A percentile compares a stretch with the other conserved stretches of the same genome.
phyloP scores from a whole-genome alignment of 2,888 invertebrate genomes.

The Mesorhabditis sp. region DNA sequence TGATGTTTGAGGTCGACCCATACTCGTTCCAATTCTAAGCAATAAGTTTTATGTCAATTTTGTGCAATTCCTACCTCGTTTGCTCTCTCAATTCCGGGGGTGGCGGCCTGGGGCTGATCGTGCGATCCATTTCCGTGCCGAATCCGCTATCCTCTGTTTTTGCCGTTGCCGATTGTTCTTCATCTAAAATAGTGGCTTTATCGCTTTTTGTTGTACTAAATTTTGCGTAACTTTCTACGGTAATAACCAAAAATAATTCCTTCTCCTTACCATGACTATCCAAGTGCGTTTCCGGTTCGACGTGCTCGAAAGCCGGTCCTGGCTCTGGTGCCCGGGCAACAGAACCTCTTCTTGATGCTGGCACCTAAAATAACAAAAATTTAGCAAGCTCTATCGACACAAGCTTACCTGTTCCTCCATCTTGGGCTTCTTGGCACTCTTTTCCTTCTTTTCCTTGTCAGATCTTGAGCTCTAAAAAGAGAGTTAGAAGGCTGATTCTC shows the following conservation, averaged over 20 bases:
- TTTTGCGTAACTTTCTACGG: not conserved
- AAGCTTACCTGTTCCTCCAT: constrained; percentile 9
- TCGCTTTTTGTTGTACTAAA: constrained; percentile 12
- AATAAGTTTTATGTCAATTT: not conserved
- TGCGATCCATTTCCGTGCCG: constrained; percentile 9
- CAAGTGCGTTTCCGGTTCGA: too few species aligned
- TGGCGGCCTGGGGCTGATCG: constrained; percentile 16
- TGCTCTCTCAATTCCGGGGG: constrained; percentile 15
- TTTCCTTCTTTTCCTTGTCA: constrained; percentile 18
- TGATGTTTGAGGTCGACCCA: constrained; percentile 41
- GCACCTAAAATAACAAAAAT: too few species aligned
- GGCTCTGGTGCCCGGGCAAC: too few species aligned
- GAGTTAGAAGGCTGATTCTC: too few species aligned
- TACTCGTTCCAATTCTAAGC: constrained; percentile 16
- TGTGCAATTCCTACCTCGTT: constrained; percentile 7
- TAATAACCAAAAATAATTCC: not conserved
- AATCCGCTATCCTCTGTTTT: constrained; percentile 18
- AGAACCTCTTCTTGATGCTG: too few species aligned
- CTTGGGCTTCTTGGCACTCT: constrained; percentile 9
- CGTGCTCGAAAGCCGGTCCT: too few species aligned
- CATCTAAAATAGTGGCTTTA: constrained; percentile 4
- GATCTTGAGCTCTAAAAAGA: not conserved
- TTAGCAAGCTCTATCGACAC: too few species aligned
- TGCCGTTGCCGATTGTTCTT: constrained; percentile 2
- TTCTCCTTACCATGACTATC: not conserved